These are phyloP conservation scores for Lophius americanus DNA, from an alignment of 2,797 vertebrate genomes.

Conservation along the genomic window DNA sequence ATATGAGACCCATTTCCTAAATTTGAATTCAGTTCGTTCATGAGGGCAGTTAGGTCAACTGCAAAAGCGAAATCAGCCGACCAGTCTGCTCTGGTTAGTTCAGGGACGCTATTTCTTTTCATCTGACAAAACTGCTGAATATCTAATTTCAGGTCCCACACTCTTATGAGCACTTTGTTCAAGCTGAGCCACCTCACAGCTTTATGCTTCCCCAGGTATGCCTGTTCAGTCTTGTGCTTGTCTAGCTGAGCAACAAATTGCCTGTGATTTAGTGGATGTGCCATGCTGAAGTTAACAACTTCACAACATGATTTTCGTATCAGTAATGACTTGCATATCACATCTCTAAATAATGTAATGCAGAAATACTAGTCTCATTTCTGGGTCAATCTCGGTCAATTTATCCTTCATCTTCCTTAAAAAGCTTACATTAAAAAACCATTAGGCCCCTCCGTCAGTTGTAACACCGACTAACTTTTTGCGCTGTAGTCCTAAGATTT, in stretches of 20 bases:
- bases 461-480: too few relatives aligned
- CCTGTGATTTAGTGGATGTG: constrained; percentile 22
- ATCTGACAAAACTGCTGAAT: neutral
- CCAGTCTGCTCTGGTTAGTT: neutral
- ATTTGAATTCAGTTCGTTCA: constrained; percentile 22
- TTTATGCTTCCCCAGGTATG: neutral
- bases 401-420: neutral
- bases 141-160: neutral
- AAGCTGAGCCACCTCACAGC: constrained; percentile 3
- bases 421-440: neutral
- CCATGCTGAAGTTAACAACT: constrained; percentile 5
- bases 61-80: neutral
- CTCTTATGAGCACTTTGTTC: neutral
- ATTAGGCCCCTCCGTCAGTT: too few relatives aligned
- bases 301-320: too few relatives aligned
- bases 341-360: neutral
- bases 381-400: neutral
- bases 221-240: neutral
- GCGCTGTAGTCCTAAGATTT: too few relatives aligned
- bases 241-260: constrained; percentile 6
- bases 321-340: too few relatives aligned
- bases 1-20: too few relatives aligned
- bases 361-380: neutral
- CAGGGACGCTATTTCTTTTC: neutral
- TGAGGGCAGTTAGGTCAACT: neutral